These are phyloP conservation scores for Rhagoletis zephyria DNA, from an alignment of 1,140 invertebrate species.

Conservation along the genomic window DNA sequence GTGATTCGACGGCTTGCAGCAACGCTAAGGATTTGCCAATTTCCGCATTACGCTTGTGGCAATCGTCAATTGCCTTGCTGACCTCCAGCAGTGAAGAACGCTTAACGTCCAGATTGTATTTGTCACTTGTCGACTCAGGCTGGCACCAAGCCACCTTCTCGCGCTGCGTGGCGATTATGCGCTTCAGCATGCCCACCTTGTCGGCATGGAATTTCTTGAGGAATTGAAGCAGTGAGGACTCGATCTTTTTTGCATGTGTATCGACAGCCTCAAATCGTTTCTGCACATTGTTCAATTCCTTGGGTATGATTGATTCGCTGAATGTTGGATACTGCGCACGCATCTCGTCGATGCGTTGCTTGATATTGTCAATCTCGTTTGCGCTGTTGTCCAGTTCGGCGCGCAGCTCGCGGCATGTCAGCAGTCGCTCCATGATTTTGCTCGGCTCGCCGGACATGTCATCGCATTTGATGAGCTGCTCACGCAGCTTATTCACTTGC, in stretches of 20 bases:
- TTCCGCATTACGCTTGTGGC: conserved; percentile 79
- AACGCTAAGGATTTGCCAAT: conserved; percentile 80
- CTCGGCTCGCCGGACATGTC: conserved; percentile 90
- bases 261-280: conserved; percentile 84
- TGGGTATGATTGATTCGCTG: conserved; percentile 82
- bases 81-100: conserved; percentile 86
- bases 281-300: conserved; percentile 85
- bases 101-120: conserved; percentile 94
- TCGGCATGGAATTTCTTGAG: conserved; percentile 91
- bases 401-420: conserved; percentile 82
- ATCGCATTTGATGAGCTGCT: conserved; percentile 91
- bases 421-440: conserved; percentile 85
- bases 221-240: conserved; percentile 84
- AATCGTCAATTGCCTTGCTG: conserved; percentile 81
- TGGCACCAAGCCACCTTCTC: conserved; percentile 95
- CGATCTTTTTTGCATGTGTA: conserved; percentile 85
- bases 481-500: conserved; percentile 83
- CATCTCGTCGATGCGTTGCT: conserved; percentile 81
- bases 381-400: conserved; percentile 79
- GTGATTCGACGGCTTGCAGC: conserved; percentile 80
- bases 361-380: conserved; percentile 80
- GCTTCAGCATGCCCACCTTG: conserved; percentile 85
- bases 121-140: conserved; percentile 88
- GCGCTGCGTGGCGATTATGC: conserved; percentile 83
- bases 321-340: conserved; percentile 85